phyloP scores from a whole-genome alignment of 2,113 vertebrate species.

The Eubucco bourcierii region DNA sequence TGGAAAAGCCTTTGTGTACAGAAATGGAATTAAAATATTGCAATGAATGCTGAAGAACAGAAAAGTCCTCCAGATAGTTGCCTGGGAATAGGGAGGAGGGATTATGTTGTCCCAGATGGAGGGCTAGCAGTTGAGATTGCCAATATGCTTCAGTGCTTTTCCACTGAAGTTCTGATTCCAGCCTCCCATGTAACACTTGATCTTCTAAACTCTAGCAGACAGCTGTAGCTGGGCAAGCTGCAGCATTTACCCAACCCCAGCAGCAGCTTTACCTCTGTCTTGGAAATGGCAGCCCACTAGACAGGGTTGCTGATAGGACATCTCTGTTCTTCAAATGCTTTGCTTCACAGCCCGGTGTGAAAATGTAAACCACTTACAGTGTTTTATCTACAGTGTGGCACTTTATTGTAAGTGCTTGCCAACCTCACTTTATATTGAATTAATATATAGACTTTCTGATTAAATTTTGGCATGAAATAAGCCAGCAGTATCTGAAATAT shows the following conservation, averaged over 20 bases:
- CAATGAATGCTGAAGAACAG: neutral
- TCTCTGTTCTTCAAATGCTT: neutral
- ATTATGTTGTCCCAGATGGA: neutral
- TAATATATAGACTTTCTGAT: neutral
- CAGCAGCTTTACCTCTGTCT: neutral
- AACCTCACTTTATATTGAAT: neutral
- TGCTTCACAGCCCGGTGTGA: fast-evolving
- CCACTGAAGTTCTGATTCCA: neutral
- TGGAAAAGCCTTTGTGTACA: neutral
- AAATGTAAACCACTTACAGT: neutral
- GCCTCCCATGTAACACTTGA: fast-evolving
- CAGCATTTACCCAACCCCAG: neutral
- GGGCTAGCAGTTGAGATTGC: neutral
- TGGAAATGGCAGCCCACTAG: neutral
- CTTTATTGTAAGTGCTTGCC: neutral
- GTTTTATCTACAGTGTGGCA: neutral
- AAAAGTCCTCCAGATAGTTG: neutral
- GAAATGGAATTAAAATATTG: neutral
- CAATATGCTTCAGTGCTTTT: neutral
- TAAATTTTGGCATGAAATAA: neutral
- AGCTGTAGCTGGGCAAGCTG: neutral
- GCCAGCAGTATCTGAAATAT: neutral
- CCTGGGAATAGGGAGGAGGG: neutral
- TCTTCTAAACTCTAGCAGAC: fast-evolving
- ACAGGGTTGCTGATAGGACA: neutral